A percentile compares a stretch with the other conserved stretches of the same genome.
Evolutionary conservation across 2,797 vertebrate genomes (phyloP).

Genomic region (Sphenopsis melanotis): DNA sequence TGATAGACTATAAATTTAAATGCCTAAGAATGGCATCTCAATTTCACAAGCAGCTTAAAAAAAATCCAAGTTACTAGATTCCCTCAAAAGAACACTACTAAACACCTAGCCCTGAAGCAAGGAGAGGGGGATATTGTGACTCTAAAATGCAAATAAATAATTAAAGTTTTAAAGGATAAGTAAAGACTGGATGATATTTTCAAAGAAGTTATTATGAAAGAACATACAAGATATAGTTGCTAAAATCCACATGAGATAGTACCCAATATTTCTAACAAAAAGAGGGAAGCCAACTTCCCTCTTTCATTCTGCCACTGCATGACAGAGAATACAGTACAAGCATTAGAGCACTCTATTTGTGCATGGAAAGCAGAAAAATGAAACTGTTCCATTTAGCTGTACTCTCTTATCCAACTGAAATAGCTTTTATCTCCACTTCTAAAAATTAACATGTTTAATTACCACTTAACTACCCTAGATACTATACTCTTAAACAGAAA

Average conservation of each 20-base stretch:
- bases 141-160: background rate
- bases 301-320: background rate
- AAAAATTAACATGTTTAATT: background rate
- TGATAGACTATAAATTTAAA: background rate
- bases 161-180: background rate
- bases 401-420: background rate
- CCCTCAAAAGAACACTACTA: background rate
- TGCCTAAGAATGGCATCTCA: background rate
- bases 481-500: background rate
- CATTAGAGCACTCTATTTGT: background rate
- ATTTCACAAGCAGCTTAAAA: background rate
- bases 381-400: background rate
- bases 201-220: background rate
- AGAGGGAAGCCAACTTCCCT: background rate
- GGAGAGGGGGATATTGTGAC: background rate
- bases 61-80: background rate
- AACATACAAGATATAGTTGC: background rate
- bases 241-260: background rate
- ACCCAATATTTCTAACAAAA: background rate
- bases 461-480: background rate
- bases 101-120: background rate
- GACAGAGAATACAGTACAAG: background rate
- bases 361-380: background rate
- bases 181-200: background rate
- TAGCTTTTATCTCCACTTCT: background rate